Evolutionary conservation across 2,888 invertebrate genomes (phyloP).

Genomic region (Sialis fuliginosa): DNA sequence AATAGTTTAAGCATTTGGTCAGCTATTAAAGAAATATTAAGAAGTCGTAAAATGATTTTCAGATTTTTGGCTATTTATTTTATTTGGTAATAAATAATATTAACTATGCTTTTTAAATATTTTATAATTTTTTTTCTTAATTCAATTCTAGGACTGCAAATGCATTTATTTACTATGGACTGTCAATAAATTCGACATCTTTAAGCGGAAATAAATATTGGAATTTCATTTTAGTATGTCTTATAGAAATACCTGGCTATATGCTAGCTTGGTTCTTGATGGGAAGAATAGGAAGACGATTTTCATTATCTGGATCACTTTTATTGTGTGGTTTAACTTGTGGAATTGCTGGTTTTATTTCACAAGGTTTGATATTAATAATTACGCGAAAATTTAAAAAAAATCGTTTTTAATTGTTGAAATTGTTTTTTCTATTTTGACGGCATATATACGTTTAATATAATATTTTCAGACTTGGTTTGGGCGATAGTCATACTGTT

Average conservation of each 20-base stretch:
- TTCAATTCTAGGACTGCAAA: constrained; percentile 33
- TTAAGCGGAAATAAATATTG: constrained; percentile 48
- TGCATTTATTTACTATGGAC: constrained; percentile 49
- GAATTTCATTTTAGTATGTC: constrained; percentile 42
- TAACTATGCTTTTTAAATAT: neutral
- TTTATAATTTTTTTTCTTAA: constrained; percentile 1
- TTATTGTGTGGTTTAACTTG: constrained; percentile 34
- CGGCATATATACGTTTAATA: constrained; percentile 2
- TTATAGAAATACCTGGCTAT: constrained; percentile 42
- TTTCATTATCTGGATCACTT: constrained; percentile 31
- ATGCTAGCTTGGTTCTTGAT: constrained; percentile 31
- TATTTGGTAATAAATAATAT: constrained; percentile 25
- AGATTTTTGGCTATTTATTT: constrained; percentile 28
- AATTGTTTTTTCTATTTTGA: constrained; percentile 2
- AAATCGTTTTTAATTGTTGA: neutral
- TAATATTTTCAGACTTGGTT: constrained; percentile 22
- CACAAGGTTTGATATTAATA: constrained; percentile 20
- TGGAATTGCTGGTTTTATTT: constrained; percentile 32
- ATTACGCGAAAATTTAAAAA: too few relatives aligned
- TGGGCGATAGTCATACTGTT: constrained; percentile 37
- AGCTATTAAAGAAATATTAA: constrained; percentile 26
- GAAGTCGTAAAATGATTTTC: constrained; percentile 25
- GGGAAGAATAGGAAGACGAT: constrained; percentile 30
- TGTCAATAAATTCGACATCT: constrained; percentile 45
- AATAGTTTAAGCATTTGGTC: constrained; percentile 18